These are phyloP conservation scores for Grantiella picta DNA, from an alignment of 2,113 vertebrate species.

Conservation along the genomic window DNA sequence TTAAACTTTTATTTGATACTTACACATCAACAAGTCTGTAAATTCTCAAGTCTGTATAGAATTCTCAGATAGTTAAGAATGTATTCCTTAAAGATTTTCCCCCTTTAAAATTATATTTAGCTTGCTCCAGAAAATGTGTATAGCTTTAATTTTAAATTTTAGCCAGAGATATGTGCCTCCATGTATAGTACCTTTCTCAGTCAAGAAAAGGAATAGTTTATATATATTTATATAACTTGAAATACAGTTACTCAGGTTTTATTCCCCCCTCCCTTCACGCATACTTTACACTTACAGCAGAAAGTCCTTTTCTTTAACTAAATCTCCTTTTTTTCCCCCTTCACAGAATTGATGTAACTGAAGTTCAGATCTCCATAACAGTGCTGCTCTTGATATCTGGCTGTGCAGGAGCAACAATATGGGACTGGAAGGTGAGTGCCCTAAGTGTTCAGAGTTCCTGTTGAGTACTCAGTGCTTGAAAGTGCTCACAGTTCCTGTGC, in stretches of 20 bases:
- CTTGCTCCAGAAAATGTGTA: background rate
- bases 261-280: fast-evolving
- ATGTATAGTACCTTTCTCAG: background rate
- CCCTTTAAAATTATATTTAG: background rate
- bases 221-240: background rate
- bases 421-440: slow-evolving; percentile 83
- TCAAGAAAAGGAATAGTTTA: background rate
- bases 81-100: background rate
- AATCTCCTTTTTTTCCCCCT: background rate
- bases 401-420: slow-evolving; percentile 83
- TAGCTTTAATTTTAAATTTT: background rate
- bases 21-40: background rate
- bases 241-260: background rate
- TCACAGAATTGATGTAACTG: slow-evolving; percentile 92
- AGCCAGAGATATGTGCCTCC: background rate
- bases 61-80: background rate
- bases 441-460: background rate
- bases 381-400: slow-evolving; percentile 86
- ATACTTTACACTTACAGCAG: background rate
- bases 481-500: background rate
- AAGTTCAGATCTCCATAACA: slow-evolving; percentile 88
- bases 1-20: background rate
- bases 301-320: background rate
- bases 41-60: background rate
- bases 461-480: background rate